Base-by-base conservation (phyloP, 2,888 invertebrate genomes). In the Synergus gifuensis region DNA sequence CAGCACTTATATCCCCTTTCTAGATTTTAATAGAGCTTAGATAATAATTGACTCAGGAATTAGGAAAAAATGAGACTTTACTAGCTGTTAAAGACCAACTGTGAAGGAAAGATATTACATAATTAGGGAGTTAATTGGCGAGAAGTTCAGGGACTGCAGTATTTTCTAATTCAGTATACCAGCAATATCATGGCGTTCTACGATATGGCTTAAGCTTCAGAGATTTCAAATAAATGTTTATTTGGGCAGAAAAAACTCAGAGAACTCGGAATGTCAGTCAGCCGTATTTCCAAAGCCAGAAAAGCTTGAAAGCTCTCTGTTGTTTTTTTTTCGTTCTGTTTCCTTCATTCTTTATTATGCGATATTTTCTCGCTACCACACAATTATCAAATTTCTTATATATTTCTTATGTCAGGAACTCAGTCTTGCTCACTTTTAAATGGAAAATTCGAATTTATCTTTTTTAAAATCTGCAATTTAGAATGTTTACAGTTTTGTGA, bases 241-340 rank as follows among this genome's bases (percentile, higher is more conserved):
- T 76, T 60, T 58, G 18, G 18, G 4, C 62, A 76, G 22, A 60
- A 63, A 63, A 63, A 63, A 62, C 22, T 44, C n/a, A 12, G 18
- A 73, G 54, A 54, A 73, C 36, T 73, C 73, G n/a, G 54, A 73
- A 36, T 73, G 49, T 36, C 49, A 73, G 73, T 16, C 49, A 36
- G 46, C 49, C 14, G 67, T 69, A 46, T 69, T 69, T 69, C 2
- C 28, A 40, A 28, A 54, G 36, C 73, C 73, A 54, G 73, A 73
- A 36, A 73, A 73, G 73, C 73, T 73, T 73, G 16, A 73, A 73
- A 73, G 49, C 28, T 54, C 54, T 73, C 18, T 66, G n/a, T 73
- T 42, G 40, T 40, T 28, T 12, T 28, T 28, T 62, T 42, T 62
- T 46, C 16, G 42, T 42, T 28, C 62, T 76, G 44, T 58, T 76